Base-by-base conservation (phyloP, 2,113 vertebrate genomes). In the Strigops habroptila region DNA sequence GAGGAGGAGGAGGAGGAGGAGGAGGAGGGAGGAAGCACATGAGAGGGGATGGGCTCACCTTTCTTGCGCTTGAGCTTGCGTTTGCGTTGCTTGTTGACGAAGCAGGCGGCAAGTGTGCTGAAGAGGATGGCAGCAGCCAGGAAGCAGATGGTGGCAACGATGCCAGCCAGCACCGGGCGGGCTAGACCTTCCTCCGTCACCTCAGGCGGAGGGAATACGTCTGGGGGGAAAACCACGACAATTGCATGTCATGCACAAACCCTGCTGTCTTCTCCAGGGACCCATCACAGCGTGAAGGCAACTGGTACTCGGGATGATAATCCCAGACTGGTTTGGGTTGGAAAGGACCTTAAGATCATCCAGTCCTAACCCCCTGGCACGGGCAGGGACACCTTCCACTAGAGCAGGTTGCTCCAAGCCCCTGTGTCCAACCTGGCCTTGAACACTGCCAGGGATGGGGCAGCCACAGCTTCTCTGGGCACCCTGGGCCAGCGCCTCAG, bases 61-160 rank as follows among this genome's bases (percentile, higher is more conserved):
- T 99, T 99, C 97, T 99, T 99, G 92, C 99, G 98, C 93, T 99
- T 99, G 95, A 99, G 98, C 96, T 99, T 99, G 95, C 99, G 99
- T 68, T 99, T 99, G 92, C 99, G 99, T 97, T 99, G 99, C 97
- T 99, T 99, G 97, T 99, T 99, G 97, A 99, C 99, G 73, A 99
- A 99, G 98, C 99, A 99, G 94, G 99, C 99, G 8, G 99, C 99
- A 57, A 99, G 98, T 24, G 99, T 99, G 98, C 99, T 99, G 97
- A 99, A 99, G 82, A 99, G 98, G 95, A 99, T 98, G 63, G 99
- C 99, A 6, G 99, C 99, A 53, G 99, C 99, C 98, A 99, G 97
- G 96, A 99, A 99, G 96, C 99, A 99, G 96, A 99, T 99, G 93
- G 99, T 99, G 74, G 99, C 99, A 86, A 99, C 99, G 6, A 99